These are phyloP conservation scores for Maconellicoccus hirsutus DNA, from an alignment of 1,140 invertebrate species.

Conservation along the genomic window DNA sequence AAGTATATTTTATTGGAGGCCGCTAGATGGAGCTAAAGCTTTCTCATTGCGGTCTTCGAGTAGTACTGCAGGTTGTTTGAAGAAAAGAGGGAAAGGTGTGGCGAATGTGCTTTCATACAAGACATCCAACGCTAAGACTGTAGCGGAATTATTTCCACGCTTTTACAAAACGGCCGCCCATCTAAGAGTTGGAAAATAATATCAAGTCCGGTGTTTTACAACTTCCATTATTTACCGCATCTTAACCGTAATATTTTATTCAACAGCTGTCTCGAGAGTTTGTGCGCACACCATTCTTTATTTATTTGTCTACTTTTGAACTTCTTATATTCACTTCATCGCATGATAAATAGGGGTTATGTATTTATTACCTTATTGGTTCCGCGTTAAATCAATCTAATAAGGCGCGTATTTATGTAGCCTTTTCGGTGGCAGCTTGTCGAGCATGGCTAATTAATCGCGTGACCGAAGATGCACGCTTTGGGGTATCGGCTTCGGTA, in stretches of 20 bases:
- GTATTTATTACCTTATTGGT: constrained; percentile 17
- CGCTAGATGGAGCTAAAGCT: neutral
- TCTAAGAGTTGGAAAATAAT: neutral
- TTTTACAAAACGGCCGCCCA: neutral
- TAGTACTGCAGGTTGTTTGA: neutral
- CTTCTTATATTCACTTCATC: neutral
- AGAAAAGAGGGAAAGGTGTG: neutral
- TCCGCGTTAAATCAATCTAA: neutral
- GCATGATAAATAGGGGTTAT: constrained; percentile 8
- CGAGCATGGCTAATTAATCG: too few relatives aligned
- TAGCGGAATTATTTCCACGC: constrained; percentile 6
- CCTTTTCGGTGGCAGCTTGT: too few relatives aligned
- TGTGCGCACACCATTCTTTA: neutral
- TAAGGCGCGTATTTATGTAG: too few relatives aligned
- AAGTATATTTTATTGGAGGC: neutral
- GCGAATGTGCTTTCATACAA: constrained; percentile 8
- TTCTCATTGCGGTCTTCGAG: neutral
- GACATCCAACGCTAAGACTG: neutral
- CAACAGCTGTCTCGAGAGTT: neutral
- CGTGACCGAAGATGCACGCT: too few relatives aligned
- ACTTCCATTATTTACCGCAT: constrained; percentile 15
- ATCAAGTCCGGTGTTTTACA: constrained; percentile 6
- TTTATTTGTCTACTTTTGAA: constrained; percentile 17
- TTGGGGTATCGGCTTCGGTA: too few relatives aligned
- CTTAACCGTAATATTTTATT: constrained; percentile 19